Evolutionary conservation across 2,113 vertebrate species (phyloP).

Genomic region (Macquaria australasica): DNA sequence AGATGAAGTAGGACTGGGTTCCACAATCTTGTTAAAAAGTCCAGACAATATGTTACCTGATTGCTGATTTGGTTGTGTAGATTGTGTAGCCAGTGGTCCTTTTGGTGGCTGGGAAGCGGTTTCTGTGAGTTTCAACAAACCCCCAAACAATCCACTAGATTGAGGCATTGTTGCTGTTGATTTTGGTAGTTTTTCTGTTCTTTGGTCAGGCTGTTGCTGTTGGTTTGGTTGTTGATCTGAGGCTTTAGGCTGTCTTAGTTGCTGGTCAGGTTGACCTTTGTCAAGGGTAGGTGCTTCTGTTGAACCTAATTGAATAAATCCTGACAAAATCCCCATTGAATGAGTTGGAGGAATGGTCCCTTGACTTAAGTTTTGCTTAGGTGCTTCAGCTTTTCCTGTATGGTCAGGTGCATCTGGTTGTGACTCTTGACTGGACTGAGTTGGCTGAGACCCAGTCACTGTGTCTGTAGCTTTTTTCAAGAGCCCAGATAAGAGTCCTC

Average conservation of each 20-base stretch:
- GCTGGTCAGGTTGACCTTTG: slow-evolving; percentile 36
- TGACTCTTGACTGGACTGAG: slow-evolving; percentile 46
- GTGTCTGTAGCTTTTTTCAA: slow-evolving; percentile 79
- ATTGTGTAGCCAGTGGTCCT: slow-evolving; percentile 35
- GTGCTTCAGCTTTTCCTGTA: slow-evolving; percentile 29
- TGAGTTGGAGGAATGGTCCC: slow-evolving; percentile 24
- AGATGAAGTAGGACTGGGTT: slow-evolving; percentile 54
- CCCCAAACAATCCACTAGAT: slow-evolving; percentile 75
- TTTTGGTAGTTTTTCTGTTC: slow-evolving; percentile 48
- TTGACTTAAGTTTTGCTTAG: slow-evolving; percentile 38
- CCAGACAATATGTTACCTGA: slow-evolving; percentile 74
- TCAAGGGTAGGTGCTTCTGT: slow-evolving; percentile 30
- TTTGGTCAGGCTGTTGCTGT: slow-evolving; percentile 49
- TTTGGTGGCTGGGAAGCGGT: slow-evolving; percentile 57
- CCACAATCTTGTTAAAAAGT: slow-evolving; percentile 80
- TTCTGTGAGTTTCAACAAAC: slow-evolving; percentile 76
- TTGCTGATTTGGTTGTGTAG: slow-evolving; percentile 59
- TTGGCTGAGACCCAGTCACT: slow-evolving; percentile 62
- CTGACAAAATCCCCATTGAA: slow-evolving; percentile 71
- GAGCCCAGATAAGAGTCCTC: slow-evolving; percentile 77
- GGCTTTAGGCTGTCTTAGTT: slow-evolving; percentile 22
- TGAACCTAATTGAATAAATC: slow-evolving; percentile 36
- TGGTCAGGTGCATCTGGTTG: slow-evolving; percentile 34
- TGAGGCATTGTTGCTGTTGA: slow-evolving; percentile 42
- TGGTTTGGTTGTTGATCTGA: slow-evolving; percentile 52